Evolutionary conservation across 2,797 vertebrate species (phyloP), one percentile per base, ranked within the genome.

Genomic region (Sebastes hopkinsi): DNA sequence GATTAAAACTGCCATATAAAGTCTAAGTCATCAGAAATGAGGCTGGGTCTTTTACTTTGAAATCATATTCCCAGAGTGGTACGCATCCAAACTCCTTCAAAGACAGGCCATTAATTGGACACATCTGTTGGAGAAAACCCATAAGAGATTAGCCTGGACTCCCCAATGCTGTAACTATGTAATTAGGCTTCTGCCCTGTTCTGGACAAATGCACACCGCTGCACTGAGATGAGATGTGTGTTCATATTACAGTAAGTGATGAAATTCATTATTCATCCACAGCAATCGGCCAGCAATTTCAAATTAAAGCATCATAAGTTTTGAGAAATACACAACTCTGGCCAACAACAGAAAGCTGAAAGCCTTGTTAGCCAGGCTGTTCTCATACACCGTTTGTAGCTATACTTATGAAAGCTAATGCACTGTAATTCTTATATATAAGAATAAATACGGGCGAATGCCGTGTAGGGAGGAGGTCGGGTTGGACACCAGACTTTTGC

Each of bases 21-120:
- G 82, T 88, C 74, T 73, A 81, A 50, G 78, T 87, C 80, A 82
- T 75, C 70, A 79, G 54, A 89, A 83, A 85, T 25, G 3, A 74
- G 70, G 68, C 83, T 29, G 79, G 79, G 69, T 76, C 87, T 87
- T 83, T 84, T 73, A 81, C 84, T 94, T 92, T 92, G 85, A 94
- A 93, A 92, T 87, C 29, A 73, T 91, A 94, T 89, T 93, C 93
- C 90, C 92, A 90, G 77, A 86, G 87, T 83, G 60, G 72, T 75
- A 50, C 5, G 58, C 87, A 84, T 90, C 85, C 85, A 84, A 90
- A 88, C 82, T 86, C 84, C 81, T 92, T 94, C 92, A 95, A 94
- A 95, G 88, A 84, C 75, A 68, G 64, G 79, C 58, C 75, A 92
- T 94, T 95, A 95, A 95, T 93, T 93, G 90, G 91, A 88, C 83